phyloP scores from a whole-genome alignment of 2,888 invertebrate genomes.

The Noctua fimbriata region DNA sequence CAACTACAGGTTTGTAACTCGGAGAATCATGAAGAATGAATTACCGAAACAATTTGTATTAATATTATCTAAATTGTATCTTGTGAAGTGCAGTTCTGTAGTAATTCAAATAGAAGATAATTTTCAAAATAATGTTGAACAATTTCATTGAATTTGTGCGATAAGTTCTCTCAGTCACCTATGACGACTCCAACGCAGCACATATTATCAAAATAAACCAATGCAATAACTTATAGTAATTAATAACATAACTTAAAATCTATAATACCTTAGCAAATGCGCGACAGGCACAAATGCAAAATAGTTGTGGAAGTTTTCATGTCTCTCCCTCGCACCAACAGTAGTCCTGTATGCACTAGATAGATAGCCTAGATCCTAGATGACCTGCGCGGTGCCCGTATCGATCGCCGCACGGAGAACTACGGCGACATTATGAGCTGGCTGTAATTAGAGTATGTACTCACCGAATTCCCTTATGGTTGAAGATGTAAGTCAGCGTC shows the following conservation, averaged over 20 bases:
- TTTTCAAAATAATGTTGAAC: neutral
- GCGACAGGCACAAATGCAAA: neutral
- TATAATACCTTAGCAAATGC: constrained; percentile 1
- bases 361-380: constrained; percentile 24
- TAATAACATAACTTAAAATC: neutral
- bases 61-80: neutral
- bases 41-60: neutral
- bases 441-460: constrained; percentile 38
- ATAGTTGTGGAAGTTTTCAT: constrained; percentile 4
- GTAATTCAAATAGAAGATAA: neutral
- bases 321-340: constrained; percentile 1
- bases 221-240: neutral
- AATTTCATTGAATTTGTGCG: neutral
- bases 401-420: constrained; percentile 31
- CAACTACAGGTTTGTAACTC: too few relatives aligned
- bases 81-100: neutral
- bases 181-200: neutral
- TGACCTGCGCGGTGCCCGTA: constrained; percentile 53
- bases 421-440: constrained; percentile 5
- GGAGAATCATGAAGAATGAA: too few relatives aligned
- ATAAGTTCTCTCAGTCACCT: neutral
- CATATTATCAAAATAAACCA: neutral
- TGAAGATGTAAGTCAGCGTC: constrained; percentile 83
- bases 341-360: constrained; percentile 7
- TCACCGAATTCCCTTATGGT: constrained; percentile 83